Conservation (phyloP, 2,797 vertebrate genomes). For the Miichthys miiuy region DNA sequence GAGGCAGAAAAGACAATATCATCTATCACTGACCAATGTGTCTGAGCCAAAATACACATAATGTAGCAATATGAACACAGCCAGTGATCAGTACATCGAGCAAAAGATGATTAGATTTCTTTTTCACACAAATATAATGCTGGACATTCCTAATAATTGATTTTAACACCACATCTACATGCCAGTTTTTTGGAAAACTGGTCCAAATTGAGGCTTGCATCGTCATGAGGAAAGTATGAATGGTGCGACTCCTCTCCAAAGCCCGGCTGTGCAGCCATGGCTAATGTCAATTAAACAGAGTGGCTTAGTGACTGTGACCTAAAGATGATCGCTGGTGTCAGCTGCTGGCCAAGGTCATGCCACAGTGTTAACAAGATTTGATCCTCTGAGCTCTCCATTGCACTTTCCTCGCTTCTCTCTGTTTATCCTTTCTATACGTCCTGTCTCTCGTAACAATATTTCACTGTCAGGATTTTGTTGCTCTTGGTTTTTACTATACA, state of each 20-base stretch:
- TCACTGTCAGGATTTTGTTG: conserved; percentile 78
- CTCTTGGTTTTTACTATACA: conserved; percentile 59
- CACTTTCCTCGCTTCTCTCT: conserved; percentile 60
- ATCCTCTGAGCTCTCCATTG: conserved; percentile 68
- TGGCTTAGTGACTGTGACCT: conserved; percentile 80
- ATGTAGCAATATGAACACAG: background rate
- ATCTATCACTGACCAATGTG: background rate
- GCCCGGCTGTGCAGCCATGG: conserved; percentile 34
- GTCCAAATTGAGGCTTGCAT: background rate
- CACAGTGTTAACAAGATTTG: conserved; percentile 86
- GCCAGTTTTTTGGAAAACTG: background rate
- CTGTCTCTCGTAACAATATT: conserved; percentile 70
- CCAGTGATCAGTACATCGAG: background rate
- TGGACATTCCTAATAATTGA: background rate
- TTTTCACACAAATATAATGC: background rate
- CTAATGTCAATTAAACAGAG: conserved; percentile 86
- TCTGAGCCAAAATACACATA: conserved; percentile 21
- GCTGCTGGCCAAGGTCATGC: conserved; percentile 83
- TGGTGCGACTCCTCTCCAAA: conserved; percentile 40
- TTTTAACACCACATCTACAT: background rate
- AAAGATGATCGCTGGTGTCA: conserved; percentile 80
- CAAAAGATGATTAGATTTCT: background rate
- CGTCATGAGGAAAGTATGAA: conserved; percentile 7
- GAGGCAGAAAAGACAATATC: background rate
- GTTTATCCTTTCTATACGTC: conserved; percentile 64